phyloP scores from a whole-genome alignment of 1,140 invertebrate genomes.

The Sycophaga agraensis region DNA sequence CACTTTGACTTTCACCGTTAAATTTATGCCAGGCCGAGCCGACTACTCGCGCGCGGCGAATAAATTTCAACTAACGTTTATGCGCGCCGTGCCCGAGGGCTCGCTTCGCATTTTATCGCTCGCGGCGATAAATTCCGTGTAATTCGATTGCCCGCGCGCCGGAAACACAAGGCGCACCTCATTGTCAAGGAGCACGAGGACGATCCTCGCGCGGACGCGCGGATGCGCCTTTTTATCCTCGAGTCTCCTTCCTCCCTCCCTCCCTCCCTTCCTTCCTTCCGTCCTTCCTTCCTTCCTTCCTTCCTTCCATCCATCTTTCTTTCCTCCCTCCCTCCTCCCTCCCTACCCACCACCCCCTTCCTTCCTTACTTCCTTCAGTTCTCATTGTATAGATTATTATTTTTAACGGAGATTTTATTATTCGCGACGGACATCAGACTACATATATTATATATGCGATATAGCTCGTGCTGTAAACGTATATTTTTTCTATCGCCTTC shows the following conservation, averaged over 20 bases:
- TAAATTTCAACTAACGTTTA: neutral
- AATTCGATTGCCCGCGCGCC: constrained; percentile 1
- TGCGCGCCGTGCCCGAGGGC: neutral
- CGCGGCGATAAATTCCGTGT: neutral
- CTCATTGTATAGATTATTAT: constrained; percentile 45
- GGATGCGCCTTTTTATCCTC: no score
- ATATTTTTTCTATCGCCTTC: constrained; percentile 52
- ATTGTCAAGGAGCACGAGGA: neutral
- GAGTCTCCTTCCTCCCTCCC: no score
- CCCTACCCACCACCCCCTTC: no score
- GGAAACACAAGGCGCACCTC: constrained; percentile 5
- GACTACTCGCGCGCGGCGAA: neutral
- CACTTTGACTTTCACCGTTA: constrained; percentile 8
- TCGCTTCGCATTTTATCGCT: neutral
- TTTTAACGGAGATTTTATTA: constrained; percentile 53
- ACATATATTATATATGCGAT: no score
- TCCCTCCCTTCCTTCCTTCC: no score
- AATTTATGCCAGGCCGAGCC: neutral
- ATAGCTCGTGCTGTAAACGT: no score
- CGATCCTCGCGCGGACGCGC: neutral
- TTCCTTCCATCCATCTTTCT: no score
- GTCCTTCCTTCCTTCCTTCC: no score
- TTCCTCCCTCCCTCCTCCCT: no score
- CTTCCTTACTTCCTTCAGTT: no score
- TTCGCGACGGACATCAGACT: constrained; percentile 38